Percentiles rank a stretch among this genome's conserved stretches.
Evolutionary conservation across 2,797 vertebrate genomes (phyloP).

Genomic region (Anguilla megastoma): DNA sequence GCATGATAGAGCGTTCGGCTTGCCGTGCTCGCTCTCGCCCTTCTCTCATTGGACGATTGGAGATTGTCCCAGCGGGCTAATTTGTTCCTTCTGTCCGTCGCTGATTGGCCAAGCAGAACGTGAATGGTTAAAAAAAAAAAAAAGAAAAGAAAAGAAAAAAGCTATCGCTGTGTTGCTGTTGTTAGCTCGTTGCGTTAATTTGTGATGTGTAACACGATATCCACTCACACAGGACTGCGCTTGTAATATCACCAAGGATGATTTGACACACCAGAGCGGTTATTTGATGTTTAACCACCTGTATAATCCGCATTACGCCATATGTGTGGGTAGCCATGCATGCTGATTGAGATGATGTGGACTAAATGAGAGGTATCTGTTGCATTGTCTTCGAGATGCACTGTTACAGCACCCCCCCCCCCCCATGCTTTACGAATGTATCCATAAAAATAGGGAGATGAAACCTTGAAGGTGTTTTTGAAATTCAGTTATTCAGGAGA

Average conservation of each 20-base stretch:
- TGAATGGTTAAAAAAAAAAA: conserved; percentile 20
- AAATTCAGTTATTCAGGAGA: conserved; percentile 11
- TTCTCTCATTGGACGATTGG: conserved; percentile 35
- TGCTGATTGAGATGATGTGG: neutral
- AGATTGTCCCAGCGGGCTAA: conserved; percentile 35
- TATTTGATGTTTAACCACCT: conserved; percentile 16
- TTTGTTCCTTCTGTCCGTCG: conserved; percentile 20
- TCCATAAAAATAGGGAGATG: neutral
- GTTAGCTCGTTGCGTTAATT: conserved; percentile 45
- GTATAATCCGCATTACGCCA: neutral
- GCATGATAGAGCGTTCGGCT: neutral
- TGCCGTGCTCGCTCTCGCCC: too few relatives aligned
- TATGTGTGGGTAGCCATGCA: conserved; percentile 13
- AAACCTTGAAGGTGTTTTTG: neutral
- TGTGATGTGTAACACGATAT: conserved; percentile 39
- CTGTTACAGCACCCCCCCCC: neutral
- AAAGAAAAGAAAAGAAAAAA: neutral
- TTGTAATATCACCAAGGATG: neutral
- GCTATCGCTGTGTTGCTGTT: conserved; percentile 30
- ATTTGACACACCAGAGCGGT: neutral
- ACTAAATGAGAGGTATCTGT: neutral
- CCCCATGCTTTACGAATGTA: neutral
- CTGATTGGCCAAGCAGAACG: conserved; percentile 30
- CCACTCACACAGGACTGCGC: conserved; percentile 24
- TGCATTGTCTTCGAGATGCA: neutral